Percentiles rank a stretch among this genome's conserved stretches.
Evolutionary conservation across 2,888 invertebrate species (phyloP).

Genomic region (Antheraea yamamai): DNA sequence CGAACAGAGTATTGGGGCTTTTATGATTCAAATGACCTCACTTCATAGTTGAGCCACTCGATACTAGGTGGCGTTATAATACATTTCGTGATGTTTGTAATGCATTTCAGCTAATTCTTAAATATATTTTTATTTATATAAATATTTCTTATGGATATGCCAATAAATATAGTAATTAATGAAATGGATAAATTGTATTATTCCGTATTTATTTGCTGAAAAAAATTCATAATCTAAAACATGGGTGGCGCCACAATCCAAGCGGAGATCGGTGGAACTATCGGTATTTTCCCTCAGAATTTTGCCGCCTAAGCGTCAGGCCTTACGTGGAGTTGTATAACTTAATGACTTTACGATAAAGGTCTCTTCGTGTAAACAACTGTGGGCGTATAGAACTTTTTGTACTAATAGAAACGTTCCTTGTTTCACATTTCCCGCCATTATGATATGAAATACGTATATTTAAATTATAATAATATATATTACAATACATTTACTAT

Average conservation of each 20-base stretch:
- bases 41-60: constrained; percentile 63
- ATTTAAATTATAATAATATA: constrained; percentile 21
- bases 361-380: constrained; percentile 46
- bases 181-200: constrained; percentile 20
- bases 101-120: neutral
- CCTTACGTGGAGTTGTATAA: constrained; percentile 53
- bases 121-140: neutral
- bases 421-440: constrained; percentile 20
- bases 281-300: constrained; percentile 34
- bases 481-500: neutral
- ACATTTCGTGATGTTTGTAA: neutral
- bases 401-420: constrained; percentile 13
- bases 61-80: constrained; percentile 67
- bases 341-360: constrained; percentile 51
- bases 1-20: constrained; percentile 26
- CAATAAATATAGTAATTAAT: neutral
- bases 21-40: constrained; percentile 32
- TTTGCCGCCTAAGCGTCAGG: constrained; percentile 40
- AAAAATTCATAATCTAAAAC: constrained; percentile 19
- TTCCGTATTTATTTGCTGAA: neutral
- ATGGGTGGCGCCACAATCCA: constrained; percentile 51
- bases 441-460: constrained; percentile 1
- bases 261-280: constrained; percentile 61
- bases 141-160: neutral
- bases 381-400: constrained; percentile 46